Evolutionary conservation across 2,888 invertebrate species (phyloP).

Genomic region (Glomeris marginata): DNA sequence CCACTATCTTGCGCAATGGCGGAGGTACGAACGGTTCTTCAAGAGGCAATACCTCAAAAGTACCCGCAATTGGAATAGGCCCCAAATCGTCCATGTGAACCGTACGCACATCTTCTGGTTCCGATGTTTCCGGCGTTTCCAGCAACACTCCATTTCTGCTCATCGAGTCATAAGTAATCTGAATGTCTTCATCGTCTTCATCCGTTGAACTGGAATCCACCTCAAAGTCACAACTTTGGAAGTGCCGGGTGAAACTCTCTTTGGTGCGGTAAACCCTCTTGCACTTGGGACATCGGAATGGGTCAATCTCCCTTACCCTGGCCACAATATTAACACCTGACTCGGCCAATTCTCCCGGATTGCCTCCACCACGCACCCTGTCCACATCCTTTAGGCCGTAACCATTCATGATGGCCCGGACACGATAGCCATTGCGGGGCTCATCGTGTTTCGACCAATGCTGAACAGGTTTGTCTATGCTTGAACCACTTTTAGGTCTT

Average conservation of each 20-base stretch:
- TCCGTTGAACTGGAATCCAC: conserved; percentile 29
- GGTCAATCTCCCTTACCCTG: conserved; percentile 33
- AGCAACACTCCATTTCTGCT: not conserved
- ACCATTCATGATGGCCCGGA: no score
- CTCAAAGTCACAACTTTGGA: conserved; percentile 29
- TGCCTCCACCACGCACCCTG: no score
- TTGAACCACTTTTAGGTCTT: no score
- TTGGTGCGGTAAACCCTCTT: conserved; percentile 40
- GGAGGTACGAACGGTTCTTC: conserved; percentile 9
- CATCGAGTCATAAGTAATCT: not conserved
- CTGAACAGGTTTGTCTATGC: no score
- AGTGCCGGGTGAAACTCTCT: conserved; percentile 29
- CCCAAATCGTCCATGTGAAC: no score
- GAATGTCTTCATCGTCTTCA: conserved; percentile 19
- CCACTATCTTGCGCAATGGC: not conserved
- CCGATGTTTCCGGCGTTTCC: not conserved
- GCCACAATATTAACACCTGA: no score
- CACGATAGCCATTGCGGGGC: no score
- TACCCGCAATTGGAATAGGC: no score
- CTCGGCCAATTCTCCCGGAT: no score
- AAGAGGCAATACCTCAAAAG: no score
- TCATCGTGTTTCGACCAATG: no score
- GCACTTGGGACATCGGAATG: conserved; percentile 73
- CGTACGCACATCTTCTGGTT: not conserved
- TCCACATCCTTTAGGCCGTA: no score